Evolutionary conservation across 2,888 invertebrate genomes (phyloP), one percentile per base, ranked within the genome.

Genomic region (Rotaria socialis): DNA sequence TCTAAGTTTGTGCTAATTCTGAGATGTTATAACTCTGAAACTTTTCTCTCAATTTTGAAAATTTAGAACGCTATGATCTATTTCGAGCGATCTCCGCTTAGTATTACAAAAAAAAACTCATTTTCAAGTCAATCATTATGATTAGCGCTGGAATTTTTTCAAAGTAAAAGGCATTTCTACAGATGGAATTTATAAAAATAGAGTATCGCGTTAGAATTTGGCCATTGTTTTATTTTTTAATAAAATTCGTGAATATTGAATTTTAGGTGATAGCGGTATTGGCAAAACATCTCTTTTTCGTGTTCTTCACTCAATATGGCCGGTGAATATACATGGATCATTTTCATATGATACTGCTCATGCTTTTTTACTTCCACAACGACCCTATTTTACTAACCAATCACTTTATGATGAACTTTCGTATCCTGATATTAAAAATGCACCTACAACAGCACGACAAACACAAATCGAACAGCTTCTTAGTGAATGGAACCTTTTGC

Each of bases 311-410:
- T 80, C 80, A 8, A 80, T 80, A 47, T 80, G 80, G 80, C 80
- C 80, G 3, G 47, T 80, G 22, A 80, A 43, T 47, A 80, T 80
- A 10, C 14, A 47, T 47, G 80, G 80, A 47, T 10, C 22, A 2
- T 80, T 80, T 80, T 80, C 80, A 41, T 80, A 47, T 47, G n/a
- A 80, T 47, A 22, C 43, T 14, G 7, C 22, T n/a, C 80, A 47
- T 47, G 8, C 47, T 2, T 80, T 80, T 80, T 93, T 92, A 89
- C 89, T 93, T 24, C 93, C 93, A 24, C 93, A 93, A 89, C 92
- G 92, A 88, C 92, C 93, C 0, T 92, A 92, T 88, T 91, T 93
- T 87, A 92, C 93, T n/a, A 91, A 92, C 89, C 93, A 93, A 43
- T 90, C 55, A 10, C n/a, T 85, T 24, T n/a, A 85, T 14, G 47